A percentile compares a stretch with the other conserved stretches of the same genome.
Conservation (phyloP, 2,797 vertebrate species). For the Gobio occitaniae region DNA sequence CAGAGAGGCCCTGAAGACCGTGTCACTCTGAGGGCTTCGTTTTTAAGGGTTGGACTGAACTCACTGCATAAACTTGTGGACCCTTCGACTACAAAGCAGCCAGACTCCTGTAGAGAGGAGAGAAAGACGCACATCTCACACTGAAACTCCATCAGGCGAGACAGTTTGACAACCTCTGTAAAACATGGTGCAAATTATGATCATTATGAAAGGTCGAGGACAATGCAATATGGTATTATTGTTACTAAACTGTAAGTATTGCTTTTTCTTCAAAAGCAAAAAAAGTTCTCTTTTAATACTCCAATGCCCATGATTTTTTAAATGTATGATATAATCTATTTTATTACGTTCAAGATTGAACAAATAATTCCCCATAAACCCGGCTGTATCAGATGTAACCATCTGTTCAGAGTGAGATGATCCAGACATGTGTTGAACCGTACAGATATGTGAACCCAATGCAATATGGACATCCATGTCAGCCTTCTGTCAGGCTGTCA, state of each 20-base stretch:
- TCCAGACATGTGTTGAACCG: conserved; percentile 66
- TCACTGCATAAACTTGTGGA: conserved; percentile 52
- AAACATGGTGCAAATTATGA: neutral
- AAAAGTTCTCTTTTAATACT: neutral
- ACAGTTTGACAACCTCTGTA: neutral
- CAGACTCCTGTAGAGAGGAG: neutral
- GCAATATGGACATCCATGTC: conserved; percentile 61
- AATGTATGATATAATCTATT: conserved; percentile 49
- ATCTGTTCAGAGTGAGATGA: conserved; percentile 72
- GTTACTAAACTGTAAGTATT: neutral
- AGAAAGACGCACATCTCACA: neutral
- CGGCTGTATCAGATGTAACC: conserved; percentile 58
- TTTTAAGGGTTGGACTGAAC: conserved; percentile 3
- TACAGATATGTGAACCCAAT: conserved; percentile 57
- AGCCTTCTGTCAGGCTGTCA: conserved; percentile 63
- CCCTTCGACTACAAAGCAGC: neutral
- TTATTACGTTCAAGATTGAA: conserved; percentile 18
- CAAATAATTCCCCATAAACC: conserved; percentile 55
- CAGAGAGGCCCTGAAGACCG: conserved; percentile 71
- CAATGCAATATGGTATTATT: neutral
- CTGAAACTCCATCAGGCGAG: neutral
- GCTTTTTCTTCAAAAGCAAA: neutral
- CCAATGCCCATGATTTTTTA: conserved; percentile 38
- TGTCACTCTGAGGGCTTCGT: conserved; percentile 64
- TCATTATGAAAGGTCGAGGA: neutral